phyloP scores from a whole-genome alignment of 2,888 invertebrate species.

The Sisyra terminalis region DNA sequence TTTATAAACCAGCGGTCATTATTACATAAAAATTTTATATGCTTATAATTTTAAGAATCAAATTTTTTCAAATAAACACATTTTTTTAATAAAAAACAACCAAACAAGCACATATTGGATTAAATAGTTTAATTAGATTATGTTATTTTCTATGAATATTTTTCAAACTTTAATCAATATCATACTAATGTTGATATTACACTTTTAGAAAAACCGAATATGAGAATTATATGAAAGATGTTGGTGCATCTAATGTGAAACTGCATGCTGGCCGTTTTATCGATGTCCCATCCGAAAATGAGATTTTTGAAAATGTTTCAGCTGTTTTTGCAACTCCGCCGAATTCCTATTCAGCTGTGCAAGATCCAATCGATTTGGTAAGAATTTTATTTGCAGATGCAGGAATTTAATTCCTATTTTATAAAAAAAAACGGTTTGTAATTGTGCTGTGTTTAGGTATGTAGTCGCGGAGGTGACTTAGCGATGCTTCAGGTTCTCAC shows the following conservation, averaged over 20 bases:
- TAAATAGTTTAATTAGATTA: too few species aligned
- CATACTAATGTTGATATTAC: too few species aligned
- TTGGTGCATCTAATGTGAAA: slow-evolving; percentile 45
- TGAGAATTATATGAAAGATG: slow-evolving; percentile 44
- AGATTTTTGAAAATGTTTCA: slow-evolving; percentile 40
- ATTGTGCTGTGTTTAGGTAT: too few species aligned
- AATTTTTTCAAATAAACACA: too few species aligned
- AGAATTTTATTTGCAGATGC: slow-evolving; percentile 3
- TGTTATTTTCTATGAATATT: too few species aligned
- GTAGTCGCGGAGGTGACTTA: slow-evolving; percentile 60
- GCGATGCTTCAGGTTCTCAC: slow-evolving; percentile 57
- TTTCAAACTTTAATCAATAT: too few species aligned
- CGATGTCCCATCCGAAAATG: slow-evolving; percentile 31
- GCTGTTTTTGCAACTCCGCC: slow-evolving; percentile 60
- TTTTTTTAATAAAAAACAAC: too few species aligned
- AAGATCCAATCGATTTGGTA: slow-evolving; percentile 61
- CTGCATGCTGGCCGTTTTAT: slow-evolving; percentile 32
- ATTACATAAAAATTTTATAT: too few species aligned
- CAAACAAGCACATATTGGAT: too few species aligned
- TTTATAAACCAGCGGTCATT: too few species aligned
- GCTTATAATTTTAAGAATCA: too few species aligned
- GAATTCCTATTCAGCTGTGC: slow-evolving; percentile 64
- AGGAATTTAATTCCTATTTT: background rate
- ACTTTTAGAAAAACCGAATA: slow-evolving; percentile 44
- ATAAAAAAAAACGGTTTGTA: too few species aligned